phyloP scores from a whole-genome alignment of 2,797 vertebrate species.

The Rhodeus uyekii region DNA sequence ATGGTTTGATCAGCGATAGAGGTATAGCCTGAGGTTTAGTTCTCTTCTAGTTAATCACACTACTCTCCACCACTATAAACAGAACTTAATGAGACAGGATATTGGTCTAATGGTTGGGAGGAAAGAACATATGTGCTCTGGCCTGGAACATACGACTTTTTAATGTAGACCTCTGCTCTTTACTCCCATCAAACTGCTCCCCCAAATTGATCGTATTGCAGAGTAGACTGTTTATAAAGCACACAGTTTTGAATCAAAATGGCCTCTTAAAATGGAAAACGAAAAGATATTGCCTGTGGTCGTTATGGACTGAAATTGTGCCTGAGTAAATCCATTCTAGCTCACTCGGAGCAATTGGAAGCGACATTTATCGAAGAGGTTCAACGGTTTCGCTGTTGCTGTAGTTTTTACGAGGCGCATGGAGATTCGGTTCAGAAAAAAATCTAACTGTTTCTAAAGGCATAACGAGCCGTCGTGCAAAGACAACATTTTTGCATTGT shows the following conservation, averaged over 20 bases:
- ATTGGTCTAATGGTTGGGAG: conserved; percentile 67
- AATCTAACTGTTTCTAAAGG: conserved; percentile 49
- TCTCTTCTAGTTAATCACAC: conserved; percentile 59
- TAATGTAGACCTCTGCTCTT: conserved; percentile 65
- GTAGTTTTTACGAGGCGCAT: conserved; percentile 54
- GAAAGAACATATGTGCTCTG: conserved; percentile 62
- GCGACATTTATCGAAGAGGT: conserved; percentile 69
- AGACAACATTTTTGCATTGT: conserved; percentile 61
- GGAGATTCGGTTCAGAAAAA: conserved; percentile 57
- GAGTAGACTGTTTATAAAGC: conserved; percentile 68
- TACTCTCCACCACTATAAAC: conserved; percentile 64
- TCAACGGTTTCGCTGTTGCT: conserved; percentile 57
- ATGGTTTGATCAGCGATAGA: conserved; percentile 27
- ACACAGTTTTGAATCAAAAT: conserved; percentile 73
- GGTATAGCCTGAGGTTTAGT: conserved; percentile 53
- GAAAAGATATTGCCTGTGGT: conserved; percentile 64
- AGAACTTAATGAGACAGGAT: conserved; percentile 61
- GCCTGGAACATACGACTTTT: conserved; percentile 58
- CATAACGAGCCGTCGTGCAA: conserved; percentile 57
- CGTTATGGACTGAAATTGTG: conserved; percentile 65
- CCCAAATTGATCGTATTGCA: conserved; percentile 70
- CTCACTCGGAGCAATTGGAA: conserved; percentile 63
- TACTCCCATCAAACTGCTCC: conserved; percentile 73
- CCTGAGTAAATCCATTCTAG: conserved; percentile 61
- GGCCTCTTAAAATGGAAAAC: conserved; percentile 70